Base-by-base conservation (phyloP, 2,113 vertebrate genomes). In the Phrynosoma blainvillii region DNA sequence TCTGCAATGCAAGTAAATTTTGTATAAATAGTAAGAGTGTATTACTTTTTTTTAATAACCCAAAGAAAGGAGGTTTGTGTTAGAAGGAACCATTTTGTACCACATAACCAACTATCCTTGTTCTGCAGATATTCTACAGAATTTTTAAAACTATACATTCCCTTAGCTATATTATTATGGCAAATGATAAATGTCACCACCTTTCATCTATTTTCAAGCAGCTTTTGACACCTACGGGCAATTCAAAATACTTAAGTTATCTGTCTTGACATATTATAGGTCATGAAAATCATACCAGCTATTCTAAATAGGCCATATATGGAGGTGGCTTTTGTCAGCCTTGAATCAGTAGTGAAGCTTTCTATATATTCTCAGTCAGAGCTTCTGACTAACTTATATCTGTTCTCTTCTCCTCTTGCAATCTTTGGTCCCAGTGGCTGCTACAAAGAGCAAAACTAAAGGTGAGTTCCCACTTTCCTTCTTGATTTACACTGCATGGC, bases 401-500 rank as follows among this genome's bases (percentile, higher is more conserved):
- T 97, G 89, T 97, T 97, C 94, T 97, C 96, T 97, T 96, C 95
- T 95, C 92, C 95, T 96, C 96, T 90, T 97, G 97, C 97, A 96
- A 94, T 93, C 96, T 96, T 96, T 96, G 96, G 93, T 92, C 93
- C 94, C 97, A 97, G 97, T 96, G 93, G 95, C 96, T 97, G 97
- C 96, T 93, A 95, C 96, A 92, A 97, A 97, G 95, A 97, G 80
- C 96, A 97, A 95, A 97, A 54, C 83, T 90, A 97, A 96, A 97
- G 97, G 97, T 97, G 95, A 97, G 97, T 95, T 94, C 90, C 47
- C 89, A 86, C 89, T 85, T 93, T 87, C 71, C 12, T 90, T 91
- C 89, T 92, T 96, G 91, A 30, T 92, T 94, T 91, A 79, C 79
- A 65, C 77, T 91, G 92, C 90, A 94, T 95, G 88, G 89, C 84